Percentiles rank a stretch among this genome's conserved stretches.
Evolutionary conservation across 2,888 invertebrate species (phyloP).

Genomic region (Mellilla xanthometata): DNA sequence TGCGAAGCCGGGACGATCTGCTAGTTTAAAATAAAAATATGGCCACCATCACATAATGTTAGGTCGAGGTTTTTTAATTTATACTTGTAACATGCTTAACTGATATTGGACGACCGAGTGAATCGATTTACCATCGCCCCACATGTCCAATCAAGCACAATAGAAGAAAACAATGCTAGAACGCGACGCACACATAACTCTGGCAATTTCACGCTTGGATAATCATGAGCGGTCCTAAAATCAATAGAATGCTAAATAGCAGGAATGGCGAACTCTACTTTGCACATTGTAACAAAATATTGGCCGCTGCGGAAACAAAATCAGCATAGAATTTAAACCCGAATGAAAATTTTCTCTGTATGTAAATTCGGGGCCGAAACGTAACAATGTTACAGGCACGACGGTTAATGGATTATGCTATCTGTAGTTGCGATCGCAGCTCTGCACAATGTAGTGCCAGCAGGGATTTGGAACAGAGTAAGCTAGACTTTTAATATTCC

Average conservation of each 20-base stretch:
- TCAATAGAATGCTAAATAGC: constrained; percentile 8
- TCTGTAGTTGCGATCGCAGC: constrained; percentile 44
- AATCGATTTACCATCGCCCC: constrained; percentile 32
- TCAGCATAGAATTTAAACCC: constrained; percentile 57
- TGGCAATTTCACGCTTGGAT: constrained; percentile 51
- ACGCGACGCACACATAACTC: constrained; percentile 37
- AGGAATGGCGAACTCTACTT: not conserved
- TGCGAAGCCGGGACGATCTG: too few relatives aligned
- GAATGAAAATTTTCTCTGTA: constrained; percentile 62
- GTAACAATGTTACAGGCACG: constrained; percentile 61
- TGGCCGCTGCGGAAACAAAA: constrained; percentile 29
- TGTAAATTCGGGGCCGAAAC: constrained; percentile 62
- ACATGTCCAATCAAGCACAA: constrained; percentile 50
- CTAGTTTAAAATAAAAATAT: too few relatives aligned
- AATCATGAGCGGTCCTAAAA: constrained; percentile 30
- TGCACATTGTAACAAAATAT: constrained; percentile 21
- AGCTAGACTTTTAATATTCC: constrained; percentile 13
- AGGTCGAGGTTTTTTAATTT: too few relatives aligned
- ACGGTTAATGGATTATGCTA: constrained; percentile 58
- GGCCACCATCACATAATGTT: too few relatives aligned
- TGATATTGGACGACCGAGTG: not conserved
- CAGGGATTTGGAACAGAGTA: constrained; percentile 1
- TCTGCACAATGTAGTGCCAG: constrained; percentile 21
- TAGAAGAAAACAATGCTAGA: constrained; percentile 42
- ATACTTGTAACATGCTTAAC: too few relatives aligned